These are phyloP conservation scores for Forbesichthys papilliferus DNA, from an alignment of 2,113 vertebrate genomes.

Conservation along the genomic window DNA sequence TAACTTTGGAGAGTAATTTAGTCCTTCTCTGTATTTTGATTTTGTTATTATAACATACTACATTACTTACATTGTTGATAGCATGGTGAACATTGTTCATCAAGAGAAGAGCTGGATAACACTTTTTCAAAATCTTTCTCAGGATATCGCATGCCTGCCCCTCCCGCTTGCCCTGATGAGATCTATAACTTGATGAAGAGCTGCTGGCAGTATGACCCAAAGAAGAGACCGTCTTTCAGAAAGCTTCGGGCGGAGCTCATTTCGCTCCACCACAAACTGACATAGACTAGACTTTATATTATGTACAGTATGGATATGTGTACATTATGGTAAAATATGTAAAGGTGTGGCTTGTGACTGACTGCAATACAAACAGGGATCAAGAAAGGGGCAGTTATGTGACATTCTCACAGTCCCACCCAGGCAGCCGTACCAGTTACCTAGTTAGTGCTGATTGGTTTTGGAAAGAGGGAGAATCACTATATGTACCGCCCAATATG, in stretches of 20 bases:
- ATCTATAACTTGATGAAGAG: constrained; percentile 85
- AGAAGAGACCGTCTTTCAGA: constrained; percentile 82
- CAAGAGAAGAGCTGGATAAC: background rate
- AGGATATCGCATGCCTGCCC: constrained; percentile 86
- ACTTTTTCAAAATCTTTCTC: constrained; percentile 29
- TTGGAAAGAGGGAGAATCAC: too few species aligned
- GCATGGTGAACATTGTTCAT: background rate
- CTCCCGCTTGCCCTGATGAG: constrained; percentile 82
- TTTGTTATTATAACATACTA: too few species aligned
- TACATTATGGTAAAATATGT: background rate
- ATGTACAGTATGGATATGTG: background rate
- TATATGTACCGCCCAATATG: too few species aligned
- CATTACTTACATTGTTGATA: too few species aligned
- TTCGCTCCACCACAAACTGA: constrained; percentile 72
- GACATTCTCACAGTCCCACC: too few species aligned
- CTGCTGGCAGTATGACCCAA: constrained; percentile 90
- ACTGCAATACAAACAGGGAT: too few species aligned
- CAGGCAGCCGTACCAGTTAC: too few species aligned
- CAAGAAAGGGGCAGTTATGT: too few species aligned
- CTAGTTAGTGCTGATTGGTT: too few species aligned
- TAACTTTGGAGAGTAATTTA: too few species aligned
- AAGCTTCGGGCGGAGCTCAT: constrained; percentile 79
- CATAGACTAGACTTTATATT: constrained; percentile 25
- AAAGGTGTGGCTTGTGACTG: too few species aligned
- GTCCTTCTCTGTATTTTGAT: too few species aligned